Evolutionary conservation across 2,113 vertebrate genomes (phyloP).

Genomic region (Mungos mungo): DNA sequence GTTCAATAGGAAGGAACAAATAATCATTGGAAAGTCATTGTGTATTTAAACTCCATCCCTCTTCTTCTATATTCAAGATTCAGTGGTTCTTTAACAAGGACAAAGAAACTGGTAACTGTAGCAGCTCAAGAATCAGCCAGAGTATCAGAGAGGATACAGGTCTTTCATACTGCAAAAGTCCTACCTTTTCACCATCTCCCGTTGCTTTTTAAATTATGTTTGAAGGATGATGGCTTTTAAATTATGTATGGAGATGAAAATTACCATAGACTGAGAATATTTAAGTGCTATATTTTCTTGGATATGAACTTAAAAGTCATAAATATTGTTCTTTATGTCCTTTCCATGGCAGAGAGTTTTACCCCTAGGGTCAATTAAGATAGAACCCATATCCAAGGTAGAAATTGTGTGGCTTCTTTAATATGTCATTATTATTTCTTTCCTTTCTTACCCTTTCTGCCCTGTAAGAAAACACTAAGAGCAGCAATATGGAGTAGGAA

Average conservation of each 20-base stretch:
- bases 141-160: neutral
- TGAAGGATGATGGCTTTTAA: neutral
- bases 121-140: neutral
- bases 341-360: neutral
- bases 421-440: neutral
- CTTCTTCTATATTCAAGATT: neutral
- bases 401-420: neutral
- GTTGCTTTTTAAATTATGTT: neutral
- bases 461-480: neutral
- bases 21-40: neutral
- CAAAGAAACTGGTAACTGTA: neutral
- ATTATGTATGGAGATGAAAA: neutral
- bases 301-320: neutral
- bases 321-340: neutral
- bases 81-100: slow-evolving; percentile 19
- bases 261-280: neutral
- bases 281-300: neutral
- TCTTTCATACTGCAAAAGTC: neutral
- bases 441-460: neutral
- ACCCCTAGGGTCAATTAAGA: neutral
- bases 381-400: neutral
- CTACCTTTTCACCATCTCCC: neutral
- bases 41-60: neutral
- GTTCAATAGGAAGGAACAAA: slow-evolving; percentile 45
- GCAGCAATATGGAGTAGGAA: neutral